These are phyloP conservation scores for Palloptera scutellata DNA, from an alignment of 2,888 invertebrate species.

Conservation along the genomic window DNA sequence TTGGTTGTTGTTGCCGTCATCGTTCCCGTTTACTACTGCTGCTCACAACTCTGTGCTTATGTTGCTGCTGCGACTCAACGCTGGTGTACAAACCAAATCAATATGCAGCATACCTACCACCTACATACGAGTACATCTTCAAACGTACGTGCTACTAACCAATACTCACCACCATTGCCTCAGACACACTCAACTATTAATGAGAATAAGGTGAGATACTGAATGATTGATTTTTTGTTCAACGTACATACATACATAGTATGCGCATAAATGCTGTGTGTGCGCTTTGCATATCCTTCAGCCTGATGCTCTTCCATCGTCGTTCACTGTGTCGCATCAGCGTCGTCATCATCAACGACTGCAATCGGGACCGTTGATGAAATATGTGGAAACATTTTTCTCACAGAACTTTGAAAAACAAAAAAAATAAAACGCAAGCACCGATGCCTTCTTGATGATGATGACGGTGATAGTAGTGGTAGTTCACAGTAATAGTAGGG, in stretches of 20 bases:
- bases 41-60: neutral
- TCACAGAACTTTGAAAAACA: no score
- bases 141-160: neutral
- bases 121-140: constrained; percentile 25
- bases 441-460: neutral
- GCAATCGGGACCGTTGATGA: constrained; percentile 12
- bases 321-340: no score
- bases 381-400: constrained; percentile 27
- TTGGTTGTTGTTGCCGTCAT: neutral
- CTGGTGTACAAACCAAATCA: neutral
- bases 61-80: neutral
- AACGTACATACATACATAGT: neutral
- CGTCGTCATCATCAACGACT: neutral
- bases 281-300: no score
- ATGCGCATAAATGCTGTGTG: no score
- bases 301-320: no score
- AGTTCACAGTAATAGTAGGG: no score
- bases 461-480: constrained; percentile 13
- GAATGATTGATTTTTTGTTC: constrained; percentile 53
- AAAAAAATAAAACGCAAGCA: neutral
- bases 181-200: constrained; percentile 39
- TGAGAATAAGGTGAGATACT: constrained; percentile 54
- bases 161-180: constrained; percentile 16
- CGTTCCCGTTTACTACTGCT: neutral
- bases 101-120: constrained; percentile 2